Base-by-base conservation (phyloP, 2,888 invertebrate species). In the Eurois occulta region DNA sequence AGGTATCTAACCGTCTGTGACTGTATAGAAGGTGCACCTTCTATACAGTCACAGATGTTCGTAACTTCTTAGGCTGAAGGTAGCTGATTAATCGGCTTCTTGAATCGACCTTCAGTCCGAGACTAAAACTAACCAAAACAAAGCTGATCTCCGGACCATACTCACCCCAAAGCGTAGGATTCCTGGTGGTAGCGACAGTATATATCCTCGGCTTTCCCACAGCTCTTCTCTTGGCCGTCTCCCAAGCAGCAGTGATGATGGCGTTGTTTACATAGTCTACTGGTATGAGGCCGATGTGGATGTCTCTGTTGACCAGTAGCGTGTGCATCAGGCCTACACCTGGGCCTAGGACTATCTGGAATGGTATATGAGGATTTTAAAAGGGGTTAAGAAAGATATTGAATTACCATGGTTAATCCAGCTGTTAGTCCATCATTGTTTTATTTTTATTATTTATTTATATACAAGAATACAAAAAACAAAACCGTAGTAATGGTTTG, bases 241-340 rank as follows among this genome's bases (percentile, higher is more conserved):
- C 86, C 69, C 77, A 84, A 0, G 78, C 90, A 0, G 89, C 87
- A 0, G 81, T 78, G 10, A 91, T 86, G 5, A 85, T 75, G 4
- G 80, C 77, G n/a, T 91, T 91, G 65, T 87, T 91, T 7, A 91
- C 91, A 10, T 81, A 76, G 52, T 91, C 91, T 0, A 88, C 88
- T 0, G 91, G 90, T 0, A 90, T 43, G 0, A 87, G 65, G 38
- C 81, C 81, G 0, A 85, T 32, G 0, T 68, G 21, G 0, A 62
- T 48, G 1, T 87, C 66, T 0, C 4, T 0, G 0, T 43, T 52
- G 0, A 65, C 62, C 1, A 62, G 8, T 0, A 85, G 1, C 0
- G 75, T 58, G 32, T 85, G 90, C 55, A 86, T 81, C 0, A 90
- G 16, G 0, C 91, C 91, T 16, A 86, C 24, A 1, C 78, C 81